Conservation (phyloP, 2,113 vertebrate genomes). For the Penelope pileata region DNA sequence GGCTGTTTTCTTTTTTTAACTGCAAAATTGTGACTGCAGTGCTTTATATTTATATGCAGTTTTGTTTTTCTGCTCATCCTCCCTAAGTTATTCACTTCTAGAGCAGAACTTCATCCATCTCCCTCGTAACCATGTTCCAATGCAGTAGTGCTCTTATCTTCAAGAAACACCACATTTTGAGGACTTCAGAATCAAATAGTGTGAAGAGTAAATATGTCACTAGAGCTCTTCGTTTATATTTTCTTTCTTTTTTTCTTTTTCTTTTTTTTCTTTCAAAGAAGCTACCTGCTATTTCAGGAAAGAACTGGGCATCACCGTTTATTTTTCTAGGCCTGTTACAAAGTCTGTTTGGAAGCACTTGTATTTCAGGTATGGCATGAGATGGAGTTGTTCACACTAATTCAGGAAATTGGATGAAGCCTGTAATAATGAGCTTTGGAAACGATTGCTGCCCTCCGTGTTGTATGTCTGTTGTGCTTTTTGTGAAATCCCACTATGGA, state of each 20-base stretch:
- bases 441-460: neutral
- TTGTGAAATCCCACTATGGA: neutral
- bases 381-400: neutral
- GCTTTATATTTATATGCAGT: neutral
- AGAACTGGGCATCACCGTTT: neutral
- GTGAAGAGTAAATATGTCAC: neutral
- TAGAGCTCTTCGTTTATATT: neutral
- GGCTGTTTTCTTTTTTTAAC: neutral
- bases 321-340: neutral
- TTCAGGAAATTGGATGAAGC: neutral
- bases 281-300: neutral
- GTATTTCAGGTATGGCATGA: neutral
- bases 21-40: neutral
- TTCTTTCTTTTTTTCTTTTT: neutral
- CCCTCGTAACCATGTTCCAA: neutral
- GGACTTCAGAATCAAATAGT: neutral
- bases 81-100: neutral
- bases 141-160: neutral
- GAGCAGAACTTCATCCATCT: neutral
- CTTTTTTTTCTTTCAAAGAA: neutral
- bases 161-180: neutral
- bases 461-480: neutral
- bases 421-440: neutral
- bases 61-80: neutral
- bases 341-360: neutral